phyloP scores from a whole-genome alignment of 1,140 invertebrate species.

The Scaptomyza hsui region DNA sequence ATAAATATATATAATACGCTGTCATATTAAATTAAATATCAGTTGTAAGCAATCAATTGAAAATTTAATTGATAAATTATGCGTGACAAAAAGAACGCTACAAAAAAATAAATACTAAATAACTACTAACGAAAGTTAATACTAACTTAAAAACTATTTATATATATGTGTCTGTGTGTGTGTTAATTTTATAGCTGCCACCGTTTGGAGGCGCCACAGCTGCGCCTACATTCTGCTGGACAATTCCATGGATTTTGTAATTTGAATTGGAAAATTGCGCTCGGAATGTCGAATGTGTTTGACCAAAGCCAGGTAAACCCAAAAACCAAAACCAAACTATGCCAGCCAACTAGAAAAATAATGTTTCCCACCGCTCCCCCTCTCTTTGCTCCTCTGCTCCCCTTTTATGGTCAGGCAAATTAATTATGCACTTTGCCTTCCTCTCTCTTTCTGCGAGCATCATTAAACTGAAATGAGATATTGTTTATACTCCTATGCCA shows the following conservation, averaged over 20 bases:
- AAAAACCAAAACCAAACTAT: constrained; percentile 41
- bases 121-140: constrained; percentile 35
- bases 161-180: no score
- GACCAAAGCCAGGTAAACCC: constrained; percentile 60
- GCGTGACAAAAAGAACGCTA: constrained; percentile 50
- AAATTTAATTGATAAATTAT: constrained; percentile 71
- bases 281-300: constrained; percentile 2
- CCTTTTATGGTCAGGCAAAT: constrained; percentile 40
- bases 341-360: constrained; percentile 24
- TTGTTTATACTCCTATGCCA: constrained; percentile 44
- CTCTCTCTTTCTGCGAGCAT: constrained; percentile 40
- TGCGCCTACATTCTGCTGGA: constrained; percentile 76
- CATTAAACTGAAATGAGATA: constrained; percentile 73
- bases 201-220: constrained; percentile 78
- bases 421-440: constrained; percentile 71
- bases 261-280: constrained; percentile 49
- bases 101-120: constrained; percentile 69
- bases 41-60: constrained; percentile 64
- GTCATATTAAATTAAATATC: constrained; percentile 29
- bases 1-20: constrained; percentile 35
- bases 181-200: constrained; percentile 67
- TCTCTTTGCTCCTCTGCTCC: not conserved
- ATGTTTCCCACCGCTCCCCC: not conserved
- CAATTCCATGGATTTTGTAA: constrained; percentile 79
- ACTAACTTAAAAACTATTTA: constrained; percentile 12